These are phyloP conservation scores for Characodon lateralis DNA, from an alignment of 2,797 vertebrate species.

Conservation along the genomic window DNA sequence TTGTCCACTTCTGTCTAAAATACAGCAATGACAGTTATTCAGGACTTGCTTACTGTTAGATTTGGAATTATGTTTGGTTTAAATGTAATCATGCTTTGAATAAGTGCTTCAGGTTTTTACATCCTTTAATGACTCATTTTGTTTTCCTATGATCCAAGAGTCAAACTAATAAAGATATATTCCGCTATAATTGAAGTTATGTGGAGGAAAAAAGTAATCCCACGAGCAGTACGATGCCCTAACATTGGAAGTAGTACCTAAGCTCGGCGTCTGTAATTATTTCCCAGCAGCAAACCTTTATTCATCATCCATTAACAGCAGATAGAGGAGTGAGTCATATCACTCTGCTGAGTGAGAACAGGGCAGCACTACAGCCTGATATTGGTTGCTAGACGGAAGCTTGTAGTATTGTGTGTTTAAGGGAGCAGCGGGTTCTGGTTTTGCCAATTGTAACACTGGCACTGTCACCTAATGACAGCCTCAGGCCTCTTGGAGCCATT, in stretches of 20 bases:
- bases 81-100: background rate
- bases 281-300: slow-evolving; percentile 57
- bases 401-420: background rate
- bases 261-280: slow-evolving; percentile 52
- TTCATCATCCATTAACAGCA: slow-evolving; percentile 36
- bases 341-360: slow-evolving; percentile 19
- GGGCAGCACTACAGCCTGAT: background rate
- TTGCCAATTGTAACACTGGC: slow-evolving; percentile 11
- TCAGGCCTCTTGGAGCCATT: slow-evolving; percentile 7
- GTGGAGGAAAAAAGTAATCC: background rate
- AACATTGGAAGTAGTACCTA: background rate
- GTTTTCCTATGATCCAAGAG: background rate
- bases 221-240: background rate
- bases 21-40: background rate
- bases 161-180: background rate
- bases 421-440: background rate
- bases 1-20: background rate
- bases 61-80: too few species aligned
- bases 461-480: slow-evolving; percentile 10
- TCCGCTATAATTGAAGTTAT: background rate
- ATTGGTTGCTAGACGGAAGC: slow-evolving; percentile 7
- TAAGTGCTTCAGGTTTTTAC: background rate
- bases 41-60: too few species aligned
- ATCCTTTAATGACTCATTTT: background rate
- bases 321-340: slow-evolving; percentile 63